A percentile compares a stretch with the other conserved stretches of the same genome.
These are phyloP conservation scores for Protaetia brevitarsis DNA, from an alignment of 1,140 invertebrate species.

Conservation along the genomic window DNA sequence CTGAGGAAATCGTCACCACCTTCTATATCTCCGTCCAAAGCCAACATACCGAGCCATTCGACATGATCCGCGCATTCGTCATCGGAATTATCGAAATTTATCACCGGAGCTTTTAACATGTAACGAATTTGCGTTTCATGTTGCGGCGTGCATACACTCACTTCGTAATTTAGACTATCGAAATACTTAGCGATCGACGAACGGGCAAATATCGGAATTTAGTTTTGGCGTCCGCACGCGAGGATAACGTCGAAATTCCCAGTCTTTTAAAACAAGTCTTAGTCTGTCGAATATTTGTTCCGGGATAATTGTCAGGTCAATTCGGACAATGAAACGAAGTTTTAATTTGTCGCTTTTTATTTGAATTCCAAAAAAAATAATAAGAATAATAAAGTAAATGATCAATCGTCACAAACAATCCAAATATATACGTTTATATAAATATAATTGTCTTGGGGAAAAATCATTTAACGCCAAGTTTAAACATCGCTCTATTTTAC, in stretches of 20 bases:
- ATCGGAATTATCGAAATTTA: conserved; percentile 38
- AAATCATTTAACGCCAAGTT: no score
- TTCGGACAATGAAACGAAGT: conserved; percentile 52
- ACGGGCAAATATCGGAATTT: conserved; percentile 56
- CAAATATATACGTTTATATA: no score
- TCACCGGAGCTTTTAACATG: conserved; percentile 47
- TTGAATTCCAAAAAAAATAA: no score
- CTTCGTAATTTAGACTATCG: conserved; percentile 47
- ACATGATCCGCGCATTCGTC: conserved; percentile 46
- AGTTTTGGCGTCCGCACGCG: conserved; percentile 57
- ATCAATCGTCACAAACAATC: no score
- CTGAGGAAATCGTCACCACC: conserved; percentile 45
- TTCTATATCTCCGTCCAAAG: conserved; percentile 49
- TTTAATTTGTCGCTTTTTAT: no score
- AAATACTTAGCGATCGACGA: conserved; percentile 61
- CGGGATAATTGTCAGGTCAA: conserved; percentile 54
- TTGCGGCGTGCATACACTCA: conserved; percentile 50
- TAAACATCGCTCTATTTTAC: no score
- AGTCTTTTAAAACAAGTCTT: conserved; percentile 48
- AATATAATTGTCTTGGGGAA: no score
- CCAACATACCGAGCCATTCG: conserved; percentile 57
- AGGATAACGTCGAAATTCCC: conserved; percentile 52
- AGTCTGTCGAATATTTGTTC: conserved; percentile 50
- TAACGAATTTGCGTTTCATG: conserved; percentile 42
- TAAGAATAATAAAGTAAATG: no score